Percentiles rank a stretch among this genome's conserved stretches.
These are phyloP conservation scores for Pao palembangensis DNA, from an alignment of 2,113 vertebrate genomes.

Conservation along the genomic window DNA sequence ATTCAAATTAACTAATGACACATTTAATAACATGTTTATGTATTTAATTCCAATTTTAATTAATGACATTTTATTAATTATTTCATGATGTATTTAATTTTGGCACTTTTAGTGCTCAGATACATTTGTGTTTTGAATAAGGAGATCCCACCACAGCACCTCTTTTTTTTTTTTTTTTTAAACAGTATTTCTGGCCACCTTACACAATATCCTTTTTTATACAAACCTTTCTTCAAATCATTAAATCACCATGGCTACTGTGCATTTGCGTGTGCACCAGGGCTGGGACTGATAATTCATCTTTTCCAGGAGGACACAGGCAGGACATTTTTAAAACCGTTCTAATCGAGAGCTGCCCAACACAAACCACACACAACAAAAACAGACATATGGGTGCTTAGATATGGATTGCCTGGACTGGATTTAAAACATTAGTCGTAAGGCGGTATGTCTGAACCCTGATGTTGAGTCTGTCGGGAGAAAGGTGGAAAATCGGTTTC, in stretches of 20 bases:
- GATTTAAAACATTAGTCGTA: constrained; percentile 72
- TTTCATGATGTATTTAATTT: no score
- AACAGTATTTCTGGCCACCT: constrained; percentile 6
- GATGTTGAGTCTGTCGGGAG: constrained; percentile 54
- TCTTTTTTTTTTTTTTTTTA: constrained; percentile 2
- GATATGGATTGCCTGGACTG: constrained; percentile 64
- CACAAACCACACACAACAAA: constrained; percentile 14
- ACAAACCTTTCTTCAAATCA: neutral
- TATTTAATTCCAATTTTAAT: no score
- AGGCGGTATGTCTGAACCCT: constrained; percentile 52
- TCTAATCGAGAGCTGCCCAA: no score
- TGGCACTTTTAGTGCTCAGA: no score
- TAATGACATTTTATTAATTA: no score
- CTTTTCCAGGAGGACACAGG: no score
- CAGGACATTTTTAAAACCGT: no score
- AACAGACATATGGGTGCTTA: constrained; percentile 48
- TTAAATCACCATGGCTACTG: neutral
- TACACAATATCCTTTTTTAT: constrained; percentile 3
- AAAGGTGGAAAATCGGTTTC: constrained; percentile 66
- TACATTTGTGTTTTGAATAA: constrained; percentile 68
- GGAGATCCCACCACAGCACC: constrained; percentile 62
- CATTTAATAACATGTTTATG: no score
- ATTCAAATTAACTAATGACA: no score
- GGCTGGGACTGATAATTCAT: neutral
- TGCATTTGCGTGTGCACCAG: constrained; percentile 1